Base-by-base conservation (phyloP, 2,888 invertebrate genomes). In the Spilosoma lubricipeda region DNA sequence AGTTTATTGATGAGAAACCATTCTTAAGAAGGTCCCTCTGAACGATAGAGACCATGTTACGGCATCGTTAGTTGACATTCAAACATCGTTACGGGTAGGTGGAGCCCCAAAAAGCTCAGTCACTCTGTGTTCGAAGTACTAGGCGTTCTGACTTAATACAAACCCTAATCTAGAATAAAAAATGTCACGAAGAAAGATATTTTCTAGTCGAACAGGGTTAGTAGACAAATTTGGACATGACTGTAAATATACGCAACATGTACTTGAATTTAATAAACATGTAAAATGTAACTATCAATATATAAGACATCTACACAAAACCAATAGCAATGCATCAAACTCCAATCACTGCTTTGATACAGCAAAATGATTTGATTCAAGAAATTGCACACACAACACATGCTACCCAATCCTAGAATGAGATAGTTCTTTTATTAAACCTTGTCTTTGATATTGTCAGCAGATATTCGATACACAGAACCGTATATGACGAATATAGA, bases 361-460 rank as follows among this genome's bases (percentile, higher is more conserved):
- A 69, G 45, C 8, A 20, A 68, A 68, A 73, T 69, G 36, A 63
- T 64, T 64, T 59, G 52, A 33, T 70, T 56, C 59, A n/a, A 30
- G 42, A 33, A 42, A 59, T 33, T 66, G 52, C 69, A 48, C 65
- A 11, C 20, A 77, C 69, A 71, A 71, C 74, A 82, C 64, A 79
- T 82, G 80, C 63, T 67, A 66, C 71, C n/a, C 68, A 63, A 13
- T 63, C 63, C 18, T 63, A 2, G 63, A 73, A 77, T 71, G 73
- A 74, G 71, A 63, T 65, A 71, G 75, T 76, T 39, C 48, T 74
- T 52, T 56, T 77, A 82, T 82, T 67, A 77, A 64, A 74, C 18
- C 20, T 48, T 48, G 20, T 48, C 20, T 52, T 65, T 67, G 30
- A 52, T 83, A 76, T 71, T 73, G 70, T 71, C 48, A 30, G 73